Conservation (phyloP, 1,140 invertebrate species). For the Drosophila sp. region DNA sequence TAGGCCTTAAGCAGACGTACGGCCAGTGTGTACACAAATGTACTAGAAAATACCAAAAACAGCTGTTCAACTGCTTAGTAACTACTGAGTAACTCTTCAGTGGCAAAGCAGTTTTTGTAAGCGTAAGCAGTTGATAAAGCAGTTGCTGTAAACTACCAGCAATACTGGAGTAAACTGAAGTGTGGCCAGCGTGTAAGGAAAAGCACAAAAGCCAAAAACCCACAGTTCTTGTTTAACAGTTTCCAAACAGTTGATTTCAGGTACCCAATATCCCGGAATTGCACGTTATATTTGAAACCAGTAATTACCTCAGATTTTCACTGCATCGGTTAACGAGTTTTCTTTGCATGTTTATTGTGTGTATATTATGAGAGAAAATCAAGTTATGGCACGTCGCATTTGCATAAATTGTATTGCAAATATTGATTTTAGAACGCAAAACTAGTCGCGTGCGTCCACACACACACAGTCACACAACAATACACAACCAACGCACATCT, state of each 20-base stretch:
- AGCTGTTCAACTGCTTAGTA: conserved; percentile 29
- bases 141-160: neutral
- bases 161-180: no score
- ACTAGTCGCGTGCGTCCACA: conserved; percentile 37
- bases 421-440: conserved; percentile 48
- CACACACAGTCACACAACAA: conserved; percentile 1
- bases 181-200: neutral
- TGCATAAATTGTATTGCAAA: conserved; percentile 14
- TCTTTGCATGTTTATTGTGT: conserved; percentile 29
- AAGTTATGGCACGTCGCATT: conserved; percentile 8
- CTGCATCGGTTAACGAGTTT: conserved; percentile 28
- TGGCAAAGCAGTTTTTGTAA: conserved; percentile 22
- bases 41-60: conserved; percentile 19
- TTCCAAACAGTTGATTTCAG: conserved; percentile 1
- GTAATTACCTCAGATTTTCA: no score
- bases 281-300: conserved; percentile 43
- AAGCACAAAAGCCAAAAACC: no score
- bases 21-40: neutral
- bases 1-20: conserved; percentile 17
- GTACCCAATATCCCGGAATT: no score
- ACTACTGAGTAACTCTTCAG: conserved; percentile 14
- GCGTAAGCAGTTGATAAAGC: no score
- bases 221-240: no score
- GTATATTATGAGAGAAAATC: conserved; percentile 18
- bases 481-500: conserved; percentile 1